A percentile compares a stretch with the other conserved stretches of the same genome.
These are phyloP conservation scores for Caenorhabditis doughertyi DNA, from an alignment of 2,888 invertebrate genomes.

Conservation along the genomic window DNA sequence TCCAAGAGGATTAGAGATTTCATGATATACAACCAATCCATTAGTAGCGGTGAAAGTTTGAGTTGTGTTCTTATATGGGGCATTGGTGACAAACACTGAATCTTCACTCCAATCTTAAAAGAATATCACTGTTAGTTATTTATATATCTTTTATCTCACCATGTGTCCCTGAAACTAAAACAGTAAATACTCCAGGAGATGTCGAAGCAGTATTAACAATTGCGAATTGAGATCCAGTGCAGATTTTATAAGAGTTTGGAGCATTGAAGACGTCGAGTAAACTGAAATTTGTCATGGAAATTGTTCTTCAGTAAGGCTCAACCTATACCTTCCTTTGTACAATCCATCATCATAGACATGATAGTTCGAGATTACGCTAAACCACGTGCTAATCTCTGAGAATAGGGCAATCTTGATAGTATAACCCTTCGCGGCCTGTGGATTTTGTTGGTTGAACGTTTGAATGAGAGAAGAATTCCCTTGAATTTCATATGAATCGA, in stretches of 20 bases:
- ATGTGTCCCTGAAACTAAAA: background rate
- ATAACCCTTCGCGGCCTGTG: background rate
- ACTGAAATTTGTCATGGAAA: background rate
- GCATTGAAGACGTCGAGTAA: constrained; percentile 20
- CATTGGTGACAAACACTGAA: background rate
- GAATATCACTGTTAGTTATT: background rate
- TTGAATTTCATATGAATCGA: constrained; percentile 1
- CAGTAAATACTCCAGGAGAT: background rate
- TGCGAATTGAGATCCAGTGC: constrained; percentile 22
- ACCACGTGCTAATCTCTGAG: background rate
- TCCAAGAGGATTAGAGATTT: background rate
- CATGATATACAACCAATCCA: constrained; percentile 29
- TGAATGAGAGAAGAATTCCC: constrained; percentile 10
- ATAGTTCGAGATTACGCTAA: background rate
- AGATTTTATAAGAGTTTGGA: constrained; percentile 1
- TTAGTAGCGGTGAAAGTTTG: constrained; percentile 26
- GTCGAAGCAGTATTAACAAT: constrained; percentile 6
- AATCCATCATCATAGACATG: constrained; percentile 34
- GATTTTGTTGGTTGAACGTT: background rate
- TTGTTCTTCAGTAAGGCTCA: background rate
- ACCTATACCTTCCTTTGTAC: constrained; percentile 42
- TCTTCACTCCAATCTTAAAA: constrained; percentile 19
- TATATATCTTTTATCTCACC: background rate
- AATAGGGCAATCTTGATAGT: constrained; percentile 23
- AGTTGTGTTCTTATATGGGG: background rate